Conservation (phyloP, 2,797 vertebrate genomes). For the Mallotus villosus region DNA sequence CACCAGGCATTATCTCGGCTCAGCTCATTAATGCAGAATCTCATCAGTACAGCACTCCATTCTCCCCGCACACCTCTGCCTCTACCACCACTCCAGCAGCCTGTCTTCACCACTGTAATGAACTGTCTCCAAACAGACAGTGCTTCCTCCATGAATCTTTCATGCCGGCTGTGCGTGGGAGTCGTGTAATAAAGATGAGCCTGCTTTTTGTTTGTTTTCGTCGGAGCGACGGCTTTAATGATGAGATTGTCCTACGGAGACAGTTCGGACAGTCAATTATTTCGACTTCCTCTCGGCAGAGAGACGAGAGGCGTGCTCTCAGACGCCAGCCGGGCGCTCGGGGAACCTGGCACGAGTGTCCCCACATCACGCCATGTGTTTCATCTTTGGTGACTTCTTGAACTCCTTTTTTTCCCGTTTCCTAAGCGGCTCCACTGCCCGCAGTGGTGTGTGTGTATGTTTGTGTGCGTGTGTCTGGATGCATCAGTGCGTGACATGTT, state of each 20-base stretch:
- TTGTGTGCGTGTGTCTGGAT: conserved; percentile 8
- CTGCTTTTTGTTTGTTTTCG: no score
- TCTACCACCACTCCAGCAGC: neutral
- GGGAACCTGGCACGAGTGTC: no score
- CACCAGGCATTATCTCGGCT: neutral
- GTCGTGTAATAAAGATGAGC: neutral
- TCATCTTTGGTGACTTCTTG: neutral
- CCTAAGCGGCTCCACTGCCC: neutral
- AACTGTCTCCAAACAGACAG: neutral
- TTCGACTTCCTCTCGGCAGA: no score
- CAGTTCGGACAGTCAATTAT: no score
- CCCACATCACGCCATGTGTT: no score
- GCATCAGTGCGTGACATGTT: conserved; percentile 21
- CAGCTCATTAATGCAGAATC: neutral
- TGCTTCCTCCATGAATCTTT: no score
- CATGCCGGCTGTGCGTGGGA: neutral
- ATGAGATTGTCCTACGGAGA: no score
- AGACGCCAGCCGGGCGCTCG: no score
- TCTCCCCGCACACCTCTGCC: neutral
- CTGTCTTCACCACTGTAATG: neutral
- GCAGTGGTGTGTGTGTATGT: neutral
- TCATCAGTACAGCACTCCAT: neutral
- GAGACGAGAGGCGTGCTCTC: no score
- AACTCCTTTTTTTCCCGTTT: neutral
- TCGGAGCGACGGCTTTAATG: no score